phyloP scores from a whole-genome alignment of 2,113 vertebrate genomes.

The Pachypanchax playfairii region DNA sequence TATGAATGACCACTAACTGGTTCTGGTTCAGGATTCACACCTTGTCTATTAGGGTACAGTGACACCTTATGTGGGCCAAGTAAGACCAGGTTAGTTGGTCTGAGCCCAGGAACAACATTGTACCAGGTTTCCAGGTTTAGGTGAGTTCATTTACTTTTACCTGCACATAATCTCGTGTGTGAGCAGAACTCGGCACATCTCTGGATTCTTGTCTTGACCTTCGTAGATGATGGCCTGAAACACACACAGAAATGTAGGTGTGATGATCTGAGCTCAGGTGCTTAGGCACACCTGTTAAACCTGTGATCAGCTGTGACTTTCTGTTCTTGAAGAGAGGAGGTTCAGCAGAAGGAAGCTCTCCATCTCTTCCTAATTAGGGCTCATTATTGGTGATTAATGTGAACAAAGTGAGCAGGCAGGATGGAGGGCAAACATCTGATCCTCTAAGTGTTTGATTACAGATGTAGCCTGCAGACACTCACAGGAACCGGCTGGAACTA shows the following conservation, averaged over 20 bases:
- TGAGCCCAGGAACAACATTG: neutral
- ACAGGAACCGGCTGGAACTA: constrained; percentile 34
- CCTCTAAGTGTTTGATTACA: constrained; percentile 3
- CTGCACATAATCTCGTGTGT: constrained; percentile 76
- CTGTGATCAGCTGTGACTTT: neutral
- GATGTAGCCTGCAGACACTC: constrained; percentile 24
- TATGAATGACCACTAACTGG: too few relatives aligned
- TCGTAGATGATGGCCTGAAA: constrained; percentile 71
- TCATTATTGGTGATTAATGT: constrained; percentile 17
- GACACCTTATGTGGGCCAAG: too few relatives aligned
- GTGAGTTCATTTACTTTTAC: constrained; percentile 23
- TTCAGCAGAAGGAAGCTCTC: constrained; percentile 2
- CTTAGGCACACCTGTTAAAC: neutral
- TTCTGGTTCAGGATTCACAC: too few relatives aligned
- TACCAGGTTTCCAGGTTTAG: neutral
- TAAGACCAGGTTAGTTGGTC: too few relatives aligned
- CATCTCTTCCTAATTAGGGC: constrained; percentile 13
- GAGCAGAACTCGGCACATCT: constrained; percentile 71
- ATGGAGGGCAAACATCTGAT: constrained; percentile 23
- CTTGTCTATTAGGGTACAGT: too few relatives aligned
- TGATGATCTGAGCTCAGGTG: neutral
- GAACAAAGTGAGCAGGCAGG: constrained; percentile 5
- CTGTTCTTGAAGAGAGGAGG: neutral
- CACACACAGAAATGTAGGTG: neutral
- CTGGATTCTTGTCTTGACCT: constrained; percentile 71